Evolutionary conservation across 2,797 vertebrate species (phyloP), one percentile per base, ranked within the genome.

Genomic region (Philypnodon macrostomus): DNA sequence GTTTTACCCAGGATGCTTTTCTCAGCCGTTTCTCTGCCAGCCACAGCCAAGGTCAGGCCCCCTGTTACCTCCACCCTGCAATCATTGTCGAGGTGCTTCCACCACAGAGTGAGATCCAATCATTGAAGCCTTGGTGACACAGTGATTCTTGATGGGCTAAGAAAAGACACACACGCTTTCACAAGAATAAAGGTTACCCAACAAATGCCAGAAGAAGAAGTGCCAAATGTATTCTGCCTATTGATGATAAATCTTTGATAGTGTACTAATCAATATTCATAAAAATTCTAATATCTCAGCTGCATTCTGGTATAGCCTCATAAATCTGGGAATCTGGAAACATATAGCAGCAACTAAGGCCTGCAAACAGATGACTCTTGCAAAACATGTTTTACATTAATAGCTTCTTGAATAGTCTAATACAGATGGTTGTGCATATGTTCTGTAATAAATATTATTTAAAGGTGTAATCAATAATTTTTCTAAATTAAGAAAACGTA

Each of bases 341-440:
- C 46, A 24, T 32, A n/a, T 16, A 13, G 14, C 8, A 23, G 23
- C n/a, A n/a, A n/a, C n/a, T n/a, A 54, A 46, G 26, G n/a, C 21
- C 21, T 15, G 39, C 18, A 26, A 12, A 6, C 6, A 49, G 17
- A 24, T 38, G 11, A 39, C 32, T 33, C 37, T 13, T 9, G 17
- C 32, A 24, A 23, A 19, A 2, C 18, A 18, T 38, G 29, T 32
- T 75, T 73, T 68, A 51, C 47, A 61, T 47, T n/a, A 37, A 30
- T 46, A 45, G 19, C 39, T 46, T 39, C 27, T n/a, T 29, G 7
- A 7, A 23, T 34, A 51, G 30, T 51, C 4, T 40, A 14, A 45
- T 33, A 55, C 79, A 85, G 75, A 82, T 83, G 79, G 72, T 18
- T 24, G 4, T 33, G n/a, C 60, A 80, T 80, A 70, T 65, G 77